A percentile compares a stretch with the other conserved stretches of the same genome.
Evolutionary conservation across 2,113 vertebrate genomes (phyloP).

Genomic region (Columbina picui): DNA sequence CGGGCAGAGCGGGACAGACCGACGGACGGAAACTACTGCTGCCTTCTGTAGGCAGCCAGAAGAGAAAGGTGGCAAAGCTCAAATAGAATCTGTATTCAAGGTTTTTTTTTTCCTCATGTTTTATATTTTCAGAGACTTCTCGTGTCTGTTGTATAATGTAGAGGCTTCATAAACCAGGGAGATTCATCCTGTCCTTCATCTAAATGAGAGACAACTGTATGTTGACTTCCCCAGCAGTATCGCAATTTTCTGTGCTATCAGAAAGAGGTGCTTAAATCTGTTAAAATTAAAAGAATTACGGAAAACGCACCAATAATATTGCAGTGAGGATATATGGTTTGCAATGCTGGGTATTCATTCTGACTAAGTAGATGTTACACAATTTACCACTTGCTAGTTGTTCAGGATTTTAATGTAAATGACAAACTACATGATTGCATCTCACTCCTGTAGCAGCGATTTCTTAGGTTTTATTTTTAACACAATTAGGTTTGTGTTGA

Average conservation of each 20-base stretch:
- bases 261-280: neutral
- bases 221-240: neutral
- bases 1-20: no score
- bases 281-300: conserved; percentile 36
- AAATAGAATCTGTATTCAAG: neutral
- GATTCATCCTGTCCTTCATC: neutral
- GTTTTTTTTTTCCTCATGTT: neutral
- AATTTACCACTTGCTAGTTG: neutral
- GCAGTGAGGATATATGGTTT: neutral
- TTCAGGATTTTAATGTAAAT: conserved; percentile 53
- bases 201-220: neutral
- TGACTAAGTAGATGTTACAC: conserved; percentile 49
- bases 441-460: neutral
- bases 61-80: neutral
- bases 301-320: neutral
- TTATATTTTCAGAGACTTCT: neutral
- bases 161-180: neutral
- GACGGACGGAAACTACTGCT: no score
- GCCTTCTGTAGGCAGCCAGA: neutral
- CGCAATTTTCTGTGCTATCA: neutral
- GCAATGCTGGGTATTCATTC: conserved; percentile 39
- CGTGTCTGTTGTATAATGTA: neutral
- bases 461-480: neutral
- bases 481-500: neutral
- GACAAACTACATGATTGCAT: neutral